These are phyloP conservation scores for Galleria mellonella DNA, from an alignment of 1,140 invertebrate genomes.

Conservation along the genomic window DNA sequence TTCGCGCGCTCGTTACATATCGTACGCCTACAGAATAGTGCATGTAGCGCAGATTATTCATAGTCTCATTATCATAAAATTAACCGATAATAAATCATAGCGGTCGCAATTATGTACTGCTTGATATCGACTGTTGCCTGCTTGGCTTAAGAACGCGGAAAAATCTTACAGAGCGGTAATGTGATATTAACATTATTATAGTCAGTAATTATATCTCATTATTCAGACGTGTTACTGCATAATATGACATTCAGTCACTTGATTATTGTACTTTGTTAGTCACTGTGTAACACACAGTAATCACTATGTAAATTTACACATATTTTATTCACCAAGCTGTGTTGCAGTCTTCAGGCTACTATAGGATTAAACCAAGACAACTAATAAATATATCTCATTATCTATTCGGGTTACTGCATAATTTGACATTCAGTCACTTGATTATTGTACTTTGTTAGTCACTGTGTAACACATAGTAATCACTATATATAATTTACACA, in stretches of 20 bases:
- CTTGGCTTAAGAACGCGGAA: constrained; percentile 17
- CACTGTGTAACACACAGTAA: no score
- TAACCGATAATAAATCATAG: constrained; percentile 64
- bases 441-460: constrained; percentile 4
- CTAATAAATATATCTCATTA: constrained; percentile 2
- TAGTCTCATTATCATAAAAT: constrained; percentile 67
- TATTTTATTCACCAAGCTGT: no score
- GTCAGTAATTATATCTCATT: background rate
- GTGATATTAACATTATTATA: no score
- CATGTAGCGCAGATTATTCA: constrained; percentile 44
- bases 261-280: constrained; percentile 4
- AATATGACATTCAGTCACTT: no score
- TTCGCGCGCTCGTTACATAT: constrained; percentile 6
- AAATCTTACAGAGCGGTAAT: constrained; percentile 5
- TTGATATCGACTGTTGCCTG: constrained; percentile 7
- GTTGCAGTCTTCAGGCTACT: no score
- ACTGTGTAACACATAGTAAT: no score
- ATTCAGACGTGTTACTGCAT: background rate
- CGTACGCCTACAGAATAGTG: constrained; percentile 30
- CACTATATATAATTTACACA: no score
- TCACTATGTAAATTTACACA: no score
- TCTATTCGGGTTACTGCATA: no score
- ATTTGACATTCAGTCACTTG: no score
- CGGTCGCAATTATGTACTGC: constrained; percentile 44
- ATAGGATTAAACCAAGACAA: no score